Conservation (phyloP, 2,888 invertebrate species). For the Ditylenchus weischeri region DNA sequence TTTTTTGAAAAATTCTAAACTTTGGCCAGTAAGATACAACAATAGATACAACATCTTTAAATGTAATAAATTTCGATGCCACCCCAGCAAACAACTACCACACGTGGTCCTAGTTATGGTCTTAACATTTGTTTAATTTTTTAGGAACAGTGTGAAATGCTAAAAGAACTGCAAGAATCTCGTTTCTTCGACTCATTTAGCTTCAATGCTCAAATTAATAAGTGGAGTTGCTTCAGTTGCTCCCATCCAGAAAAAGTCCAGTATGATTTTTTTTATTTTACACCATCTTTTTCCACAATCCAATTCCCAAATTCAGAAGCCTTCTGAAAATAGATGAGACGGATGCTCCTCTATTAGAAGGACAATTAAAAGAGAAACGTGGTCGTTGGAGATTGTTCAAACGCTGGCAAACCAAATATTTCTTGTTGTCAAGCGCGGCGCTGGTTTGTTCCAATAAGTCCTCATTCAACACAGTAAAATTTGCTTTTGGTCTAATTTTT, state of each 20-base stretch:
- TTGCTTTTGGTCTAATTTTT: not conserved
- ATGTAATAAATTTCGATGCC: too few species aligned
- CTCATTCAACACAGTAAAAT: not conserved
- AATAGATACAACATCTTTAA: too few species aligned
- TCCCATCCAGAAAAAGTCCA: slow-evolving; percentile 83
- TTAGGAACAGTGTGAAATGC: slow-evolving; percentile 80
- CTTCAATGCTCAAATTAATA: slow-evolving; percentile 67
- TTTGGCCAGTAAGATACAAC: too few species aligned
- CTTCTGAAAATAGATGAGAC: slow-evolving; percentile 21
- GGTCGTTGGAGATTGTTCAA: slow-evolving; percentile 85
- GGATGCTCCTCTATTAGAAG: slow-evolving; percentile 60
- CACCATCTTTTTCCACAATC: too few species aligned
- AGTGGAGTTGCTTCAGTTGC: slow-evolving; percentile 89
- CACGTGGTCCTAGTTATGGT: too few species aligned
- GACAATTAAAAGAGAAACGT: slow-evolving; percentile 84
- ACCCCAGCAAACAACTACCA: not conserved
- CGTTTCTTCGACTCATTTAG: slow-evolving; percentile 91
- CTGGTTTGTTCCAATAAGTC: slow-evolving; percentile 63
- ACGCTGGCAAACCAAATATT: slow-evolving; percentile 87
- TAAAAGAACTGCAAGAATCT: slow-evolving; percentile 79
- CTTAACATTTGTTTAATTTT: not conserved
- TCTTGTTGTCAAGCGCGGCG: slow-evolving; percentile 86
- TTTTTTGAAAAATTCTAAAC: too few species aligned
- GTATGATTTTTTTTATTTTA: slow-evolving; percentile 57
- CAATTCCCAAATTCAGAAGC: slow-evolving; percentile 15